Evolutionary conservation across 2,113 vertebrate genomes (phyloP), one percentile per base, ranked within the genome.

Genomic region (Anarrhichthys ocellatus): DNA sequence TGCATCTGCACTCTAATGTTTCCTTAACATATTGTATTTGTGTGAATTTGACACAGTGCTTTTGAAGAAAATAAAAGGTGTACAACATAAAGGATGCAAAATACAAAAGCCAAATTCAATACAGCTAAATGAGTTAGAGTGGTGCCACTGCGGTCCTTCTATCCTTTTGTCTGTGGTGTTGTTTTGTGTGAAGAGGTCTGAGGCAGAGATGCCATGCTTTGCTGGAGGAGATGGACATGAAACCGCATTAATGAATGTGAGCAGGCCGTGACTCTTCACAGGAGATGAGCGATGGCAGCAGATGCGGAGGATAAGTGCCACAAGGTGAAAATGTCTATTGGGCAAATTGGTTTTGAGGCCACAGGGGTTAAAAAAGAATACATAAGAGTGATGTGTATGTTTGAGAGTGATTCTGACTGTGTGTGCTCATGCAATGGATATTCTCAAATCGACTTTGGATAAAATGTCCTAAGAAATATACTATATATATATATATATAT

Each of bases 241-340:
- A 68, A 54, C 32, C 54, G 40, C 46, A 58, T 38, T 80, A 80
- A 54, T 81, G n/a, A 83, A 74, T 5, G 56, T 29, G 32, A 70
- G 78, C 78, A 66, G 63, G 68, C 70, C 69, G 69, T 65, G 62
- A 79, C 32, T 68, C 59, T 54, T 84, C 66, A 70, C 65, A 46
- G 74, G 70, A 71, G 70, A 62, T 62, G 59, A 83, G 50, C 68
- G 40, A 63, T 62, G 34, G 63, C 82, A 61, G 67, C n/a, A 54
- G 72, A 78, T 76, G 2, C 13, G 65, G 59, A 40, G 24, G 40
- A 65, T 66, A 79, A 80, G 29, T 9, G 65, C n/a, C 36, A 36
- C 7, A 14, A 44, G 20, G 34, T 59, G 75, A 63, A 56, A 73
- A 80, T 44, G 67, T 64, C 58, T 59, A 18, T n/a, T 0, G 42